These are phyloP conservation scores for Apostichopus japonicus DNA, from an alignment of 35 echinoderm and acorn worm genomes.

Conservation along the genomic window DNA sequence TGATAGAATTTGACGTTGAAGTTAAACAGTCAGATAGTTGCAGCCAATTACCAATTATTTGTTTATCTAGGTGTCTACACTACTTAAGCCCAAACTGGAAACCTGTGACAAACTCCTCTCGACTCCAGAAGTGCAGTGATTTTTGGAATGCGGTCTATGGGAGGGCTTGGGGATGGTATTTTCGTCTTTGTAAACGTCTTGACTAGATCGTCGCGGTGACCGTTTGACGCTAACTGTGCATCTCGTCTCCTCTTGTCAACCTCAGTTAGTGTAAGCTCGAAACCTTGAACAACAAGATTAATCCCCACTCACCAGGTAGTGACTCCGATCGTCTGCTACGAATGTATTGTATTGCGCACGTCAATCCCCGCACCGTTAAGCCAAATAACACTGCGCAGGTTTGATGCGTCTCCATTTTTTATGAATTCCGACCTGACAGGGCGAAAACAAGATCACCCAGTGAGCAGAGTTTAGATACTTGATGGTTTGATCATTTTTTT, in stretches of 20 bases:
- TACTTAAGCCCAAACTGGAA: neutral
- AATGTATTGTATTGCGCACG: too few relatives aligned
- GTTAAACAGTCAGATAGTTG: neutral
- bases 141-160: neutral
- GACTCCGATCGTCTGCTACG: neutral
- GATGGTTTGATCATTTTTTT: too few relatives aligned
- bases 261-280: neutral
- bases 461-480: too few relatives aligned
- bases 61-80: neutral
- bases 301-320: neutral
- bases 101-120: neutral
- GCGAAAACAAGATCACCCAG: too few relatives aligned
- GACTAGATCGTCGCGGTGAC: neutral
- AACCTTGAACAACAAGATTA: neutral
- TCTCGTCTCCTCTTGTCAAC: neutral
- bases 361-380: too few relatives aligned
- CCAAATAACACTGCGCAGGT: too few relatives aligned
- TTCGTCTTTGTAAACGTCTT: neutral
- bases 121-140: conserved; percentile 7
- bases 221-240: neutral
- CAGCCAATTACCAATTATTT: neutral
- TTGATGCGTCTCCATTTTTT: too few relatives aligned
- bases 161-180: neutral
- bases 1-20: neutral
- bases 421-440: too few relatives aligned